Conservation (phyloP, 2,113 vertebrate species). For the Tachycineta bicolor region DNA sequence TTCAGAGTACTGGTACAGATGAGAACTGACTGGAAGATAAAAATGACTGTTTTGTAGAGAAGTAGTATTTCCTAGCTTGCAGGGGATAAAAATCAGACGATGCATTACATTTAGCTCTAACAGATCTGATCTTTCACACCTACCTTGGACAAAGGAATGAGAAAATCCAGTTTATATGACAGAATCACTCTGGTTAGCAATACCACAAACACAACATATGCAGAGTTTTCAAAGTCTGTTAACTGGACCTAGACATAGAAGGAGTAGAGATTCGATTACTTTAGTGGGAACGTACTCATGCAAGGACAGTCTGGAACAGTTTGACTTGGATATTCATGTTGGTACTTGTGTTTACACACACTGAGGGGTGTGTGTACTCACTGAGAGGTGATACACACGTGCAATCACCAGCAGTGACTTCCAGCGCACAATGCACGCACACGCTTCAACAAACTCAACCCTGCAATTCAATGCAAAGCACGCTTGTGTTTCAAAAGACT, state of each 20-base stretch:
- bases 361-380: background rate
- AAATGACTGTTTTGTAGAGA: background rate
- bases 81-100: background rate
- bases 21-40: background rate
- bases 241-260: constrained; percentile 86
- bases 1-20: background rate
- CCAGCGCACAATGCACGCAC: background rate
- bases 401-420: background rate
- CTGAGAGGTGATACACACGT: background rate
- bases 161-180: constrained; percentile 96
- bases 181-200: constrained; percentile 96
- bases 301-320: background rate
- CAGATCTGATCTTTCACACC: background rate
- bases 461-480: background rate
- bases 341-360: background rate
- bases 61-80: background rate
- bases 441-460: background rate
- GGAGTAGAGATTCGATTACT: background rate
- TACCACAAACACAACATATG: constrained; percentile 96
- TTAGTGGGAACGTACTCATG: background rate
- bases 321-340: fast-evolving
- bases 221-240: constrained; percentile 98
- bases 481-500: background rate
- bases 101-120: background rate
- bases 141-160: constrained; percentile 97